Percentiles rank a stretch among this genome's conserved stretches.
Conservation (phyloP, 2,888 invertebrate species). For the Erebia aethiops region DNA sequence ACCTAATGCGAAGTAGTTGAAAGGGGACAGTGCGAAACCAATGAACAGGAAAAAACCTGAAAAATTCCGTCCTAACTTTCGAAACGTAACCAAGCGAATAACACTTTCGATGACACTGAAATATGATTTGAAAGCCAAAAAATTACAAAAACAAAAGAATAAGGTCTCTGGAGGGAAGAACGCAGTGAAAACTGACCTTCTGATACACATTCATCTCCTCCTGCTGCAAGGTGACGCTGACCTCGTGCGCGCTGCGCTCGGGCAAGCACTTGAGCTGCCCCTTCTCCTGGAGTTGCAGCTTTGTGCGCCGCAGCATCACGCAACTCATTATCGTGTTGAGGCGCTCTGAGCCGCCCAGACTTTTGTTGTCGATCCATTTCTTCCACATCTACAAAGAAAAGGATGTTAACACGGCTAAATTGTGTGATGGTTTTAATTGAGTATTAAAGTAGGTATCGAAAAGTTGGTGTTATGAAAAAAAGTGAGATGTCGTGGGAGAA, state of each 20-base stretch:
- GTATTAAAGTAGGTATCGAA: constrained; percentile 56
- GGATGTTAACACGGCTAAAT: neutral
- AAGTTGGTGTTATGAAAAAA: no score
- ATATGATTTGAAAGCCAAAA: no score
- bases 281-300: constrained; percentile 87
- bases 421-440: no score
- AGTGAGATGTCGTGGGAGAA: no score
- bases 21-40: constrained; percentile 38
- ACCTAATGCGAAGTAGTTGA: no score
- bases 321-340: constrained; percentile 93
- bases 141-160: no score
- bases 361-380: constrained; percentile 94
- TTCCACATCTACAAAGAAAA: constrained; percentile 88
- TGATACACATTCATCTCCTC: constrained; percentile 91
- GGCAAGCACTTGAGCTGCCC: constrained; percentile 86
- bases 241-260: constrained; percentile 78
- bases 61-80: no score
- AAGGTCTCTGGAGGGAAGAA: no score
- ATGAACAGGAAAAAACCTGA: no score
- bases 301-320: constrained; percentile 94
- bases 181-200: constrained; percentile 73
- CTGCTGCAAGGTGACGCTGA: constrained; percentile 85
- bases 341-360: constrained; percentile 89
- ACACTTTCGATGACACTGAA: no score
- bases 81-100: no score